Evolutionary conservation across 1,140 invertebrate species (phyloP).

Genomic region (Lepeophtheirus salmonis): DNA sequence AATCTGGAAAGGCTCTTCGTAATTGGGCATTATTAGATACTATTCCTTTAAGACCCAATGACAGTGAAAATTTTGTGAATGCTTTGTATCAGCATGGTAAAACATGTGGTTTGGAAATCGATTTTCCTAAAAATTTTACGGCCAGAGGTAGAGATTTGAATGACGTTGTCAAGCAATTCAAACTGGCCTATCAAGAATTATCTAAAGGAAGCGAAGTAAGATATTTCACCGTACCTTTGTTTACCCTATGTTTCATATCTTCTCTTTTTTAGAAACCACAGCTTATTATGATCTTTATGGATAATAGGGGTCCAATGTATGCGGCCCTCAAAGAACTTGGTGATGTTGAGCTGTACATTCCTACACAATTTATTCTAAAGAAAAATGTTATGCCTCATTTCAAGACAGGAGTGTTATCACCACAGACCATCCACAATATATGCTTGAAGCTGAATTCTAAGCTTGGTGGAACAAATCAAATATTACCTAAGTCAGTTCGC

Average conservation of each 20-base stretch:
- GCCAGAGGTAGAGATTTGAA: background rate
- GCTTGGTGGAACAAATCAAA: constrained; percentile 41
- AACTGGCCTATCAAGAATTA: background rate
- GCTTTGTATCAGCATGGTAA: background rate
- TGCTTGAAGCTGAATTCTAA: constrained; percentile 46
- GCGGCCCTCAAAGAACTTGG: background rate
- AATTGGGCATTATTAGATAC: constrained; percentile 2
- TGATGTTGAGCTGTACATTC: background rate
- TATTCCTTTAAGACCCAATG: background rate
- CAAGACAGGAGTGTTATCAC: background rate
- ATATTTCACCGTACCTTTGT: too few relatives aligned
- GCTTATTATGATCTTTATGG: background rate
- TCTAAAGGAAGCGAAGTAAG: background rate
- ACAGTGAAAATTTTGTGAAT: background rate
- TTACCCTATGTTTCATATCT: background rate
- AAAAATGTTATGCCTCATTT: constrained; percentile 1
- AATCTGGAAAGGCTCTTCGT: background rate
- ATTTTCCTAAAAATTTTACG: background rate
- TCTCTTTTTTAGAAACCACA: background rate
- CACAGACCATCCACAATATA: constrained; percentile 36
- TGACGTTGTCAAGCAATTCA: background rate
- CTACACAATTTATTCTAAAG: constrained; percentile 13
- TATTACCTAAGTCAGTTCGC: constrained; percentile 36
- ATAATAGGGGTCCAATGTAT: background rate
- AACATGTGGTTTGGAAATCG: background rate